Evolutionary conservation across 2,113 vertebrate species (phyloP).

Genomic region (Cebus imitator): DNA sequence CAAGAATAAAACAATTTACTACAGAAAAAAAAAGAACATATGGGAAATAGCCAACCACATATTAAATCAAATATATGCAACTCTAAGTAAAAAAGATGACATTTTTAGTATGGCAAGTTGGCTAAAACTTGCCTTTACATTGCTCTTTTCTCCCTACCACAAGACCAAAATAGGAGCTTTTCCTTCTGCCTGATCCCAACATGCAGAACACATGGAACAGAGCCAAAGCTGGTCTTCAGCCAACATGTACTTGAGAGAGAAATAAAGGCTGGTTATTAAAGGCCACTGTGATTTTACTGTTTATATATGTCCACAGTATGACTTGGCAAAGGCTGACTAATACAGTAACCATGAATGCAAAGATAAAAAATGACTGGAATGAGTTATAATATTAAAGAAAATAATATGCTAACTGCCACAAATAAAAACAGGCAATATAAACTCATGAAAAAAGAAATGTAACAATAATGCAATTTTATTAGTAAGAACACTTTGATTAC

Average conservation of each 20-base stretch:
- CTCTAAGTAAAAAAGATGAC: neutral
- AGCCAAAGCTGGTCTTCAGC: neutral
- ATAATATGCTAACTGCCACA: neutral
- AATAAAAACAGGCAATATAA: neutral
- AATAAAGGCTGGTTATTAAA: neutral
- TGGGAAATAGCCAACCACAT: neutral
- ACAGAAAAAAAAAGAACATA: neutral
- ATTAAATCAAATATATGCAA: neutral
- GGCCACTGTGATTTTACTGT: neutral
- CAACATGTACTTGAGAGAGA: neutral
- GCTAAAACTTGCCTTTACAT: neutral
- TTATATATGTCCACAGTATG: neutral
- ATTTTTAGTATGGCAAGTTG: neutral
- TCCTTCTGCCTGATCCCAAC: neutral
- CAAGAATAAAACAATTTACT: neutral
- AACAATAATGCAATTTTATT: neutral
- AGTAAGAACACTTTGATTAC: neutral
- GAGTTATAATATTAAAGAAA: neutral
- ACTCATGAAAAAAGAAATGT: neutral
- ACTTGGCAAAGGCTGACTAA: neutral
- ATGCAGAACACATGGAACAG: neutral
- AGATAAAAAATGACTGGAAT: neutral
- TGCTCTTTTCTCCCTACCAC: neutral
- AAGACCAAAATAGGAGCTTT: neutral
- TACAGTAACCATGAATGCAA: neutral